These are phyloP conservation scores for Dolomedes plantarius DNA, from an alignment of 2,888 invertebrate species.

Conservation along the genomic window DNA sequence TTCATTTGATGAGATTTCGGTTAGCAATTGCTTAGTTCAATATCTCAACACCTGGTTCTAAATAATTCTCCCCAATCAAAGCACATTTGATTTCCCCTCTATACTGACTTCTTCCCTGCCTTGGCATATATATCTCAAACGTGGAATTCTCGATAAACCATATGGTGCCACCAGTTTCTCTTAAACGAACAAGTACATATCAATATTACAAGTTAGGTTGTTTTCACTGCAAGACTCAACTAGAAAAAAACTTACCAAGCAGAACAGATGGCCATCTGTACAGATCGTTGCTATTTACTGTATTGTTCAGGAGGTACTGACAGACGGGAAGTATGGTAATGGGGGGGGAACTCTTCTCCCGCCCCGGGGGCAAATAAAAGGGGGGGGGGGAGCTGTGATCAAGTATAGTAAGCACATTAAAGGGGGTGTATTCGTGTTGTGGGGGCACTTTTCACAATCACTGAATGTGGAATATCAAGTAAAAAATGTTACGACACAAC, in stretches of 20 bases:
- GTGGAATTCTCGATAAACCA: too few species aligned
- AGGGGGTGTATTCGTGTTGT: neutral
- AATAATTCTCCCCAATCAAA: too few species aligned
- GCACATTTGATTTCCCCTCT: too few species aligned
- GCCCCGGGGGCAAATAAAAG: neutral
- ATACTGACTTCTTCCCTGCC: too few species aligned
- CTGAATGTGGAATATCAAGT: neutral
- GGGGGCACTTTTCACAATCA: neutral
- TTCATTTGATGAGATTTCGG: too few species aligned
- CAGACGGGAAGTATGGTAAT: neutral
- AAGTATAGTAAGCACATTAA: slow-evolving; percentile 9
- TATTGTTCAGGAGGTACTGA: neutral
- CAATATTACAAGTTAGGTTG: too few species aligned
- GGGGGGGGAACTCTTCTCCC: neutral
- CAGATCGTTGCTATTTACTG: neutral
- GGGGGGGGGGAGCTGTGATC: neutral
- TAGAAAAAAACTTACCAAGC: neutral
- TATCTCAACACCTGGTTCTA: too few species aligned
- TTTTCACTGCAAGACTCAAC: too few species aligned
- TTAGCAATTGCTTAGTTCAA: too few species aligned
- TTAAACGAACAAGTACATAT: too few species aligned
- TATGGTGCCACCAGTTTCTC: too few species aligned
- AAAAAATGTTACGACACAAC: neutral
- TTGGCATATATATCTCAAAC: too few species aligned
- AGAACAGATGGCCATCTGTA: neutral